A percentile compares a stretch with the other conserved stretches of the same genome.
Conservation (phyloP, 2,888 invertebrate genomes). For the Anoplius nigerrimus region DNA sequence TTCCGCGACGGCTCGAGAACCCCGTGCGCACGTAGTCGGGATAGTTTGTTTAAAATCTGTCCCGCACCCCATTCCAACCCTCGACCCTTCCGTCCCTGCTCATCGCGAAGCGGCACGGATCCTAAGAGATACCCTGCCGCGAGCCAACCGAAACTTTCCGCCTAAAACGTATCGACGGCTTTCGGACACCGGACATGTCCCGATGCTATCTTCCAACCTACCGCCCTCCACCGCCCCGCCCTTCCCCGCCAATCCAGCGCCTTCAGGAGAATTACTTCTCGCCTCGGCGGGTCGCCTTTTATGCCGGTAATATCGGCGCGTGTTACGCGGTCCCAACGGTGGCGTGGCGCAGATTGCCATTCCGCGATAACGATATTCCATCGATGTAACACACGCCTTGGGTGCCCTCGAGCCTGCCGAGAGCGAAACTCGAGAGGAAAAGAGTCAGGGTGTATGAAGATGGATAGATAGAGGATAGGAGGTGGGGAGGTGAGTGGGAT, state of each 20-base stretch:
- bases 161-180: constrained; percentile 20
- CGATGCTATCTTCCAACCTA: constrained; percentile 51
- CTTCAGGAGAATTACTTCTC: constrained; percentile 51
- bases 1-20: too few relatives aligned
- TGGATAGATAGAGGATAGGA: neutral
- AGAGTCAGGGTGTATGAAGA: constrained; percentile 13
- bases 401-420: constrained; percentile 6
- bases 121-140: constrained; percentile 3
- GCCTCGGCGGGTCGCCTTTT: constrained; percentile 49
- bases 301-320: constrained; percentile 53
- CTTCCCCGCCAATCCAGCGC: neutral
- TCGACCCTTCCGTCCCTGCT: neutral
- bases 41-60: too few relatives aligned
- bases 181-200: constrained; percentile 38
- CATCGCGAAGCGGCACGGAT: neutral
- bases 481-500: neutral
- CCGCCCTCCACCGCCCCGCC: neutral
- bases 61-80: too few relatives aligned
- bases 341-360: constrained; percentile 39
- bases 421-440: neutral
- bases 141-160: constrained; percentile 2
- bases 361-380: constrained; percentile 52
- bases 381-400: constrained; percentile 33
- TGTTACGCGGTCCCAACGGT: constrained; percentile 45
- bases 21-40: too few relatives aligned